Base-by-base conservation (phyloP, 2,888 invertebrate genomes). In the Linhomoeus sp. region DNA sequence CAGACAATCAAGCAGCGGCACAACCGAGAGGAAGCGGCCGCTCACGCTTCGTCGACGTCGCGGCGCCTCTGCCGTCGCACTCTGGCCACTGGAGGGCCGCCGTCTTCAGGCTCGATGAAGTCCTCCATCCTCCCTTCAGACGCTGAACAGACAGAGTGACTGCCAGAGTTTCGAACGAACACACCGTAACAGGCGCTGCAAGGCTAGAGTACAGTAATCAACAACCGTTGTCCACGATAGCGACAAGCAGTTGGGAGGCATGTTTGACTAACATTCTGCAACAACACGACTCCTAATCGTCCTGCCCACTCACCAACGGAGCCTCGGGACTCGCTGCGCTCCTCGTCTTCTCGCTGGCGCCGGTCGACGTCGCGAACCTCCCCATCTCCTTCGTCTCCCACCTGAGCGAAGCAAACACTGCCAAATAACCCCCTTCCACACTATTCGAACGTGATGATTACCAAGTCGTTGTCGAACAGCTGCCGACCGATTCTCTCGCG, bases 41-140 rank as follows among this genome's bases (percentile, higher is more conserved):
- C 15, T 24, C 14, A 12, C 22, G 14, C 14, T 26, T 17, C 20
- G 23, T 17, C n/a, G 39, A 44, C 17, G 23, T 41, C 25, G 25
- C 41, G 17, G 3, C 23, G 29, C 7, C 25, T 42, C 42, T 24
- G 36, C 1, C 35, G 41, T 3, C 39, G 22, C 9, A 2, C 12
- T 5, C 20, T 5, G 39, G 63, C 59, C 0, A 62, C 23, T 3
- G 23, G n/a, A 12, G 9, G 25, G 3, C 46, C 50, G 2, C 50
- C 68, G 59, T 92, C 85, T 61, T 88, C 90, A 61, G 88, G 90
- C 0, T 94, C 94, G 62, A 97, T 94, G 65, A 97, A 97, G 66
- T 88, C 88, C 71, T 88, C 88, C 3, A 49, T 7, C 64, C 41
- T 25, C 0, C 9, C 9, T 33, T 85, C 84, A 0, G 82, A 29